phyloP scores from a whole-genome alignment of 1,140 invertebrate genomes.

The Drosophila subpulchrella region DNA sequence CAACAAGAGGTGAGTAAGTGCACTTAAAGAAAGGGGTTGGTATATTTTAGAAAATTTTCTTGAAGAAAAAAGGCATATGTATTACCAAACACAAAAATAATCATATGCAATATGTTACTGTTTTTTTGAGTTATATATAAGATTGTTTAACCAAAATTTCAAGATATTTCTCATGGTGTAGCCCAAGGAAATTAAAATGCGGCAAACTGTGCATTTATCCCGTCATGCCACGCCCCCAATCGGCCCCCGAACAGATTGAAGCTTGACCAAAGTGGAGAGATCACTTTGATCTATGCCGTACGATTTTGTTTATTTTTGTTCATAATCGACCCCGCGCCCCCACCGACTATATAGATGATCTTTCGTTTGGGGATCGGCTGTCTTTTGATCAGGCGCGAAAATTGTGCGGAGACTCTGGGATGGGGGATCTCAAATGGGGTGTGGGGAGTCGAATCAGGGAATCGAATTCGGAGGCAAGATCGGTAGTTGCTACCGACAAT shows the following conservation, averaged over 20 bases:
- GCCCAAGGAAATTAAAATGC: constrained; percentile 70
- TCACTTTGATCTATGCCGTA: constrained; percentile 74
- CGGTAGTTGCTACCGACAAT: constrained; percentile 78
- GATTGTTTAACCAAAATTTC: no score
- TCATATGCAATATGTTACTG: no score
- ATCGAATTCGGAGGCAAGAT: constrained; percentile 43
- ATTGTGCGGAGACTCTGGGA: constrained; percentile 49
- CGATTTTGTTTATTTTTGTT: constrained; percentile 82
- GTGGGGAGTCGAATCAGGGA: constrained; percentile 7
- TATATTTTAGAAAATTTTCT: neutral
- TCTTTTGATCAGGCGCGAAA: constrained; percentile 80
- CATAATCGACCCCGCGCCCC: constrained; percentile 65
- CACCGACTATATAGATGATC: constrained; percentile 27
- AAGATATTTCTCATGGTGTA: constrained; percentile 2
- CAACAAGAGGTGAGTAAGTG: constrained; percentile 20
- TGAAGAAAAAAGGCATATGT: neutral
- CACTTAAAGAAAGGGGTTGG: neutral
- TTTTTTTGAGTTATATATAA: no score
- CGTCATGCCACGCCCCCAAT: constrained; percentile 61
- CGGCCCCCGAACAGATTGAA: constrained; percentile 34
- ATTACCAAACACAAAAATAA: no score
- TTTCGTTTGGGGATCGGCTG: constrained; percentile 25
- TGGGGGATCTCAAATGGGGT: neutral
- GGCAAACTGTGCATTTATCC: constrained; percentile 81
- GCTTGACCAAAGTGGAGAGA: constrained; percentile 49